Percentiles rank a stretch among this genome's conserved stretches.
These are phyloP conservation scores for Antigone vipio DNA, from an alignment of 2,113 vertebrate genomes.

Conservation along the genomic window DNA sequence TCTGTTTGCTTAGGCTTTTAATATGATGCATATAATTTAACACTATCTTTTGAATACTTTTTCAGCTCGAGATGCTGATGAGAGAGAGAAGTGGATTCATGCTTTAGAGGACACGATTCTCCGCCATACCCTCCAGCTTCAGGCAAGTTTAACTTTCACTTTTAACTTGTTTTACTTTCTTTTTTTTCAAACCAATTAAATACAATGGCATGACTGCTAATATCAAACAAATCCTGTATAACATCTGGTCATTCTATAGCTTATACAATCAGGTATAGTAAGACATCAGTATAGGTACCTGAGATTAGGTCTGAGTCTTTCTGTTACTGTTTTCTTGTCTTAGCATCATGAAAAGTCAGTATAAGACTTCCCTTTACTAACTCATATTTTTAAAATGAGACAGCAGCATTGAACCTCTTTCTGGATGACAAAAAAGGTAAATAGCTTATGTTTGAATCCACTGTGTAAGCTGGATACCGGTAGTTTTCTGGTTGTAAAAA, in stretches of 20 bases:
- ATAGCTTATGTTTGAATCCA: background rate
- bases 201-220: background rate
- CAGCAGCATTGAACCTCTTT: background rate
- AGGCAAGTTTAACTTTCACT: slow-evolving; percentile 75
- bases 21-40: background rate
- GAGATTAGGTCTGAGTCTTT: background rate
- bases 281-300: background rate
- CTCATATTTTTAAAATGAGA: background rate
- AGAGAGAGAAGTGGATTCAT: slow-evolving; percentile 99
- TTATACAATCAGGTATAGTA: background rate
- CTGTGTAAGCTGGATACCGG: background rate
- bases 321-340: background rate
- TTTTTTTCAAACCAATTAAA: background rate
- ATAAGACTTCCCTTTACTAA: background rate
- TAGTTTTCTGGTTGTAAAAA: background rate
- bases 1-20: background rate
- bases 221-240: background rate
- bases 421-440: background rate
- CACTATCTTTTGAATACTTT: background rate
- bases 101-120: slow-evolving; percentile 99
- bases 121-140: slow-evolving; percentile 93
- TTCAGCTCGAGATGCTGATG: slow-evolving; percentile 97
- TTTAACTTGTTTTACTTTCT: background rate
- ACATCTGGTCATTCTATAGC: background rate
- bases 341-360: background rate